Evolutionary conservation across 2,888 invertebrate genomes (phyloP), one percentile per base, ranked within the genome.

Genomic region (Phanerotoma sp.): DNA sequence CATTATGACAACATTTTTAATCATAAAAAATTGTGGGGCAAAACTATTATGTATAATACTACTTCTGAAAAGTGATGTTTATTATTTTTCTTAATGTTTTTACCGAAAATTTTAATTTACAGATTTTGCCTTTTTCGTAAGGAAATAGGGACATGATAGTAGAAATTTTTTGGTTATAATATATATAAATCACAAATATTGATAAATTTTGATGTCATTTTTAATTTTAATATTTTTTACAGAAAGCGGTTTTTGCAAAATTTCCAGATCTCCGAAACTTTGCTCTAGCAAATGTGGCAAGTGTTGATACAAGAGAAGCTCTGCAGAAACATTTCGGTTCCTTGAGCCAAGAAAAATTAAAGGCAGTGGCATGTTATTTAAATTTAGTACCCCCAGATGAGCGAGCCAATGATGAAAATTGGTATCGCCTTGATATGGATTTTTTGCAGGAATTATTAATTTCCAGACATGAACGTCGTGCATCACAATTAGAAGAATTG

Each of bases 221-320:
- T 30, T 44, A 16, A 46, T 30, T 52, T 32, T 25, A 50, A 58
- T 57, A 40, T 32, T 32, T 54, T 69, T 78, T 79, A 61, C 80
- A 96, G 89, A 92, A 91, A 81, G 95, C 94, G 0, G 91, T 93
- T 0, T 99, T 96, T 78, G 88, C 91, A 1, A 91, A 95, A 74
- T 96, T 94, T 76, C 87, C 91, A 5, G 87, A 94, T 64, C 78
- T 98, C 51, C 82, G 89, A 40, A 84, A 88, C 61, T 97, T 99
- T 79, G 87, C 96, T 0, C 79, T 99, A 30, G 87, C 94, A 0
- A 98, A 96, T 78, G 96, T 99, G 11, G 94, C 94, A 1, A 91
- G 89, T 66, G 91, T 99, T n/a, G 96, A 99, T 72, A 93, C 91
- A 0, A 83, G 96, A 62, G 88, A 90, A 54, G 83, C 86, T 13